These are phyloP conservation scores for Peromyscus melanophrys DNA, from an alignment of 2,797 vertebrate species.

Conservation along the genomic window DNA sequence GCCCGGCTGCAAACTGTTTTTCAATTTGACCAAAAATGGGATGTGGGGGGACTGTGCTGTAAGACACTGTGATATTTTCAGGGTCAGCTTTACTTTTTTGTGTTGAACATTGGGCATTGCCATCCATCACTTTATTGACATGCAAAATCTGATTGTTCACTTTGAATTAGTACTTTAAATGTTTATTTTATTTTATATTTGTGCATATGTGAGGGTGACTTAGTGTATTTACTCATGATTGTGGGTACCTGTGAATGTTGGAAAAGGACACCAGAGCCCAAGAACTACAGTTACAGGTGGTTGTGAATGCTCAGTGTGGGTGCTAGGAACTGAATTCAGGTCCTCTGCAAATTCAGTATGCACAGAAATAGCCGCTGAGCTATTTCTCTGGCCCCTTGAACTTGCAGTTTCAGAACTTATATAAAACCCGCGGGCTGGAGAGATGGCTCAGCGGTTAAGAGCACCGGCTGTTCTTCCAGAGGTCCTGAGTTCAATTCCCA, in stretches of 20 bases:
- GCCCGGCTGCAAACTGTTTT: slow-evolving; percentile 58
- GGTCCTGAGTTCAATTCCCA: too few relatives aligned
- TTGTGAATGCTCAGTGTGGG: not conserved
- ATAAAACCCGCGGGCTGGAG: too few relatives aligned
- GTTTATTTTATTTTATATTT: not conserved
- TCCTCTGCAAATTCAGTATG: not conserved
- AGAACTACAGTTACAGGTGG: not conserved
- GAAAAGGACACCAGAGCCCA: too few relatives aligned
- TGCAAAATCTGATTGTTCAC: slow-evolving; percentile 58
- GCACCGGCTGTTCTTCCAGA: too few relatives aligned
- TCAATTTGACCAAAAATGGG: slow-evolving; percentile 55
- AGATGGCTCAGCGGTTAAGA: too few relatives aligned
- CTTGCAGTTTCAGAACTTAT: slow-evolving; percentile 29
- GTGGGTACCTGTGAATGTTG: too few relatives aligned
- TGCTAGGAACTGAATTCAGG: not conserved
- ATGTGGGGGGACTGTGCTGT: slow-evolving; percentile 17
- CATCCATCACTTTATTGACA: slow-evolving; percentile 50
- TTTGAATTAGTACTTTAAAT: slow-evolving; percentile 19
- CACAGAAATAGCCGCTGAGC: not conserved
- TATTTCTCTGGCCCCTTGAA: not conserved
- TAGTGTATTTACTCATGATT: not conserved
- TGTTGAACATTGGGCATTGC: slow-evolving; percentile 32
- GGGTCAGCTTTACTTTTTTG: slow-evolving; percentile 45
- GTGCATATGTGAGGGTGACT: too few relatives aligned
- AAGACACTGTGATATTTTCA: slow-evolving; percentile 50